phyloP scores from a whole-genome alignment of 1,140 invertebrate species.

The Spodoptera frugiperda region DNA sequence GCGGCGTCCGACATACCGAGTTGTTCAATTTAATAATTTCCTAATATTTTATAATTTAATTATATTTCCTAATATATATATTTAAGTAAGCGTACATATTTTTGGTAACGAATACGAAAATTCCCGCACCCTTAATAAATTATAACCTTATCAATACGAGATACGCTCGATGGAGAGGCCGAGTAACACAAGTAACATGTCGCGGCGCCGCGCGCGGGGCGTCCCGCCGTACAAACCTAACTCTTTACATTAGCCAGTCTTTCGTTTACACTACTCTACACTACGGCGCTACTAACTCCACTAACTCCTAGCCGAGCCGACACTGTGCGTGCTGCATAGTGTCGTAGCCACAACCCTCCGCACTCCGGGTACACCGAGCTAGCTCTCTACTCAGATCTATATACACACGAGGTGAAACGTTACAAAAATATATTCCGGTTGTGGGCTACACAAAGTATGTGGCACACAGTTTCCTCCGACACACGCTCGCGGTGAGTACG shows the following conservation, averaged over 20 bases:
- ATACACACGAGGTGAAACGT: too few species aligned
- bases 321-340: too few species aligned
- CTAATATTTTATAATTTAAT: conserved; percentile 42
- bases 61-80: conserved; percentile 41
- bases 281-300: conserved; percentile 43
- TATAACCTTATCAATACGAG: conserved; percentile 5
- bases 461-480: background rate
- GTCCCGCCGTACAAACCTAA: conserved; percentile 51
- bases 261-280: conserved; percentile 82
- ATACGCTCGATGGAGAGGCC: conserved; percentile 5
- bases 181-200: background rate
- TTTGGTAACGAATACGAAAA: conserved; percentile 40
- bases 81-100: conserved; percentile 40
- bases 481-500: conserved; percentile 34
- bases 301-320: too few species aligned
- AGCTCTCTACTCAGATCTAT: too few species aligned
- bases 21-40: conserved; percentile 6
- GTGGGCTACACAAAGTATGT: conserved; percentile 1
- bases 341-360: too few species aligned
- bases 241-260: conserved; percentile 83
- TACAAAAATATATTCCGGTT: background rate
- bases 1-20: background rate
- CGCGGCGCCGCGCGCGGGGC: conserved; percentile 27
- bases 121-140: conserved; percentile 33
- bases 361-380: too few species aligned